Base-by-base conservation (phyloP, 2,797 vertebrate species). In the Simalia tracyae region DNA sequence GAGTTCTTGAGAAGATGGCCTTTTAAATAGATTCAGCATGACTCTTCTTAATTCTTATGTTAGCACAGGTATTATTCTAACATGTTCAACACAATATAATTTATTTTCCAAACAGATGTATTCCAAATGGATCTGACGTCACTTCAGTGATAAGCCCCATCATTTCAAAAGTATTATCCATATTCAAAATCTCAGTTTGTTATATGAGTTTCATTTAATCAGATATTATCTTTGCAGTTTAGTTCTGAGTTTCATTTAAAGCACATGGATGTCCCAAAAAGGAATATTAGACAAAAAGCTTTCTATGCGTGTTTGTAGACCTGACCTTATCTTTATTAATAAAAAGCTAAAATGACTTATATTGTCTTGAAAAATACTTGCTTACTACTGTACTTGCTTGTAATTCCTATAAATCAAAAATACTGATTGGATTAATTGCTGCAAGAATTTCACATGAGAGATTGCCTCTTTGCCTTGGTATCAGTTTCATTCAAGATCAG, bases 71-170 rank as follows among this genome's bases (percentile, higher is more conserved):
- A 28, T 86, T 88, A 91, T 76, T n/a, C 42, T 90, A 42, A 57
- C 87, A 60, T 72, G 2, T 66, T 89, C 42, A 36, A 89, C 92
- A 2, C 2, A 92, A 92, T 4, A 66, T 14, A 0, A 31, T 76
- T 42, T 10, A 93, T 86, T 68, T 5, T 0, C 19, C 5, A 89
- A 93, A 88, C 63, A 0, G 12, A 91, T 94, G 50, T 76, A 92
- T 50, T 0, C 0, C 93, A 57, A 4, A 92, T 90, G 92, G 91
- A 1, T 0, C 4, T 93, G 64, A 57, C 90, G 94, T 92, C 88
- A 54, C 7, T 2, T 6, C n/a, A 92, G n/a, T 60, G 9, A 60
- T 46, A 15, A 26, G 5, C 91, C 4, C 31, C 92, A 31, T 61
- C 1, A 28, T 88, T 11, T 50, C n/a, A 88, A 24, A 26, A 0